phyloP scores from a whole-genome alignment of 64 coral and sea anemone species.

The Actinia tenebrosa region DNA sequence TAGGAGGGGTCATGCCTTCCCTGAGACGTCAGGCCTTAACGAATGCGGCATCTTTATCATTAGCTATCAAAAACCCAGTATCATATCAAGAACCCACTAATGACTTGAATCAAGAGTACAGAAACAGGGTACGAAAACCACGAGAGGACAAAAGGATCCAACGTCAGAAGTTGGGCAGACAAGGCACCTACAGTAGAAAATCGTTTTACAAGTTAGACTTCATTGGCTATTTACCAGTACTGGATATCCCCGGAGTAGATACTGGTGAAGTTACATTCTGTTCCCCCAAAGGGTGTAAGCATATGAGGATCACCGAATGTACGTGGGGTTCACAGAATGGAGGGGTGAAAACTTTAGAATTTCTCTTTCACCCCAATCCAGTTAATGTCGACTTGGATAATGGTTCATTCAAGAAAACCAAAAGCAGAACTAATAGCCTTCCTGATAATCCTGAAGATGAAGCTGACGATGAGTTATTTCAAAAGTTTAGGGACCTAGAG shows the following conservation, averaged over 20 bases:
- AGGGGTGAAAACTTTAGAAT: not conserved
- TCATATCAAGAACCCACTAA: not conserved
- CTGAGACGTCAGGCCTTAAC: conserved; percentile 4
- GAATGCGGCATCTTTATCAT: not conserved
- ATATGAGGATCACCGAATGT: not conserved
- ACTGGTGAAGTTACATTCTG: not conserved
- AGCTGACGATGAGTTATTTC: not conserved
- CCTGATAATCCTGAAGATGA: not conserved
- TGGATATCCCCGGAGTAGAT: not conserved
- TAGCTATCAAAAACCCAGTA: not conserved
- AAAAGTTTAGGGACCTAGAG: not conserved
- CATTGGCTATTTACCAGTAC: not conserved
- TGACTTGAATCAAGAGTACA: not conserved
- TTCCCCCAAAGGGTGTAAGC: not conserved
- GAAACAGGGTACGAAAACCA: not conserved
- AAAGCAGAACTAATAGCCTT: not conserved
- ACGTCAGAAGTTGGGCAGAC: not conserved
- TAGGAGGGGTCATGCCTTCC: not conserved
- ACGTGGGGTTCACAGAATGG: not conserved
- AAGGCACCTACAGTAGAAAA: not conserved
- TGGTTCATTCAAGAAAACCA: not conserved
- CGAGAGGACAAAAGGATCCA: not conserved
- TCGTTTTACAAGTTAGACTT: not conserved
- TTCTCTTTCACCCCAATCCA: not conserved
- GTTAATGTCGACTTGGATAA: not conserved